phyloP scores from a whole-genome alignment of 1,140 invertebrate genomes.

The Anastrepha ludens region DNA sequence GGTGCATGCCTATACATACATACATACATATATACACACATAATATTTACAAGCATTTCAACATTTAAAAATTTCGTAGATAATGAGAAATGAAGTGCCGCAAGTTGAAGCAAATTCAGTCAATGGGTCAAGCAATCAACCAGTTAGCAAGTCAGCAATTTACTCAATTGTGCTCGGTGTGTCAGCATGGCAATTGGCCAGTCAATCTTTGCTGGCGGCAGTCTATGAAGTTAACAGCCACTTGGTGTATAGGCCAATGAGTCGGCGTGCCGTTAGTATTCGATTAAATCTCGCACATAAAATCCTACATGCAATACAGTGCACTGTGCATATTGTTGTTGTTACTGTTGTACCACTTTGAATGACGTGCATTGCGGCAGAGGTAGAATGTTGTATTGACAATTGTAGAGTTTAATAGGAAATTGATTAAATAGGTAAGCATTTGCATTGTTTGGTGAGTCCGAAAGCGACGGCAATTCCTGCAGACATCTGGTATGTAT shows the following conservation, averaged over 20 bases:
- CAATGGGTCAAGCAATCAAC: background rate
- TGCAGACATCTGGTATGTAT: too few relatives aligned
- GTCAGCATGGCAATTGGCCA: background rate
- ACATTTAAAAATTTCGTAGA: background rate
- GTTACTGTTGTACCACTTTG: background rate
- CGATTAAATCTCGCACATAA: slow-evolving; percentile 27
- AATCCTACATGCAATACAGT: background rate
- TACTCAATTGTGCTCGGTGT: background rate
- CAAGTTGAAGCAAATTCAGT: slow-evolving; percentile 13
- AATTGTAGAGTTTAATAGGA: slow-evolving; percentile 27
- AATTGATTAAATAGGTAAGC: slow-evolving; percentile 23
- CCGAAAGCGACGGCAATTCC: background rate
- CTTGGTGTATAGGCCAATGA: slow-evolving; percentile 36
- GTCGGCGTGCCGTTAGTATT: slow-evolving; percentile 30
- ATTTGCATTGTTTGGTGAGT: slow-evolving; percentile 1
- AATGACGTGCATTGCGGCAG: background rate
- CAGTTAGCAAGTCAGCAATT: background rate
- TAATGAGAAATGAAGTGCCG: background rate
- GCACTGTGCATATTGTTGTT: background rate
- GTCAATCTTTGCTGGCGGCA: background rate
- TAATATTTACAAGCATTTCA: background rate
- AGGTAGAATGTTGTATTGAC: background rate
- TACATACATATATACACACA: background rate
- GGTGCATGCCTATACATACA: background rate
- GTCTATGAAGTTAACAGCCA: slow-evolving; percentile 18